Evolutionary conservation across 2,797 vertebrate genomes (phyloP), one percentile per base, ranked within the genome.

Genomic region (Sebastes alutus): DNA sequence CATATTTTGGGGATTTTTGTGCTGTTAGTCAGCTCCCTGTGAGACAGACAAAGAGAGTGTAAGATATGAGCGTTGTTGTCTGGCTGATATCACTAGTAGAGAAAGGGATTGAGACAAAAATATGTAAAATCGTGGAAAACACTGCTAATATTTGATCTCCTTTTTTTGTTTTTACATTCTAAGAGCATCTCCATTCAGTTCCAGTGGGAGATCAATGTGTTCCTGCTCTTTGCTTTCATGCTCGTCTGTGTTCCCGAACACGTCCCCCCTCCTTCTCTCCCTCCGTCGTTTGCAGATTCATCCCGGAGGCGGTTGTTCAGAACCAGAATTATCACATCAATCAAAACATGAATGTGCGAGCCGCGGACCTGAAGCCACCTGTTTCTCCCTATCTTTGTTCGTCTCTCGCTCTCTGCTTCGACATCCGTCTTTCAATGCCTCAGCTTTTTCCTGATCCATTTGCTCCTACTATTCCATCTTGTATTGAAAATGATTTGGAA

Each of bases 301-400:
- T 79, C 84, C 80, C 23, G 27, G 79, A 87, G 86, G 89, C 85
- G 69, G 56, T 58, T 85, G 88, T 85, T 92, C 84, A 89, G 65
- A 86, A 81, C 81, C 81, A 90, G 86, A 91, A 93, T 94, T 92
- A 94, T 91, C 92, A 94, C 92, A 93, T 95, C 91, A 94, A 93
- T 93, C 89, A 90, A 82, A 87, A 59, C 62, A 77, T 60, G 72
- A 86, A 86, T 80, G 85, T 61, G 77, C 2, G 60, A 88, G 84
- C 82, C 5, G 82, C 46, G 27, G 87, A 87, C 80, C 68, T 75
- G 78, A 68, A 79, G 73, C 84, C 82, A 91, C 83, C 84, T 91
- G 88, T 49, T 81, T 77, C 68, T 81, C 67, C 66, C 65, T 78
- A 20, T 77, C 63, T 60, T 54, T 4, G 6, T 67, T 54, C 61